Evolutionary conservation across 2,113 vertebrate species (phyloP).

Genomic region (Speoplatyrhinus poulsoni): DNA sequence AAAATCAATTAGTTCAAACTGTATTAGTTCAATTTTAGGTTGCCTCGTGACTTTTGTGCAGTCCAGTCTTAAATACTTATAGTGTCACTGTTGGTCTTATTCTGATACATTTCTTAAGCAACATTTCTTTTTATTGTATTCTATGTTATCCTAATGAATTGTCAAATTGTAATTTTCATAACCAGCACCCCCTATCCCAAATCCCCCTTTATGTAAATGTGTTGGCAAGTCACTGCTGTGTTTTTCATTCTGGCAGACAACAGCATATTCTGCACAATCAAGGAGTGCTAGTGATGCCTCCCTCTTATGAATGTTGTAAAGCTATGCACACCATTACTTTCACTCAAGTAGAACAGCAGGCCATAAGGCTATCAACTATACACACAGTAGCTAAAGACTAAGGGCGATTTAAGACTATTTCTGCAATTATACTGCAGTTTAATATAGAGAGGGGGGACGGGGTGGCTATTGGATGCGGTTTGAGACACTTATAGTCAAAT

Average conservation of each 20-base stretch:
- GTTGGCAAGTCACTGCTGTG: too few relatives aligned
- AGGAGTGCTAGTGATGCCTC: neutral
- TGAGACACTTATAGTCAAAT: neutral
- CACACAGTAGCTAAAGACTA: slow-evolving; percentile 23
- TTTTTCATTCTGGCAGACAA: neutral
- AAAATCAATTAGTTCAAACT: too few relatives aligned
- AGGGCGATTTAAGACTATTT: slow-evolving; percentile 23
- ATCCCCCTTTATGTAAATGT: neutral
- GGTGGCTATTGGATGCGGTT: slow-evolving; percentile 2
- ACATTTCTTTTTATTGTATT: too few relatives aligned
- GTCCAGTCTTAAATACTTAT: too few relatives aligned
- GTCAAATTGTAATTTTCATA: neutral
- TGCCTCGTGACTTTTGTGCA: too few relatives aligned
- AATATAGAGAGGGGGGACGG: slow-evolving; percentile 12
- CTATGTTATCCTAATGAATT: neutral
- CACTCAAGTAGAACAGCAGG: slow-evolving; percentile 21
- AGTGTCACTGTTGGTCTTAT: too few relatives aligned
- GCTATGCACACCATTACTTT: slow-evolving; percentile 22
- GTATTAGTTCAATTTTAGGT: too few relatives aligned
- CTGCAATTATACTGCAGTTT: slow-evolving; percentile 25
- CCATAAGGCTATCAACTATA: slow-evolving; percentile 41
- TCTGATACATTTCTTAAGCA: too few relatives aligned
- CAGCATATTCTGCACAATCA: neutral
- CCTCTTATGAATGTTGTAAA: neutral
- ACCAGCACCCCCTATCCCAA: slow-evolving; percentile 17